A percentile compares a stretch with the other conserved stretches of the same genome.
phyloP scores from a whole-genome alignment of 2,888 invertebrate genomes.

The Ametastegia equiseti region DNA sequence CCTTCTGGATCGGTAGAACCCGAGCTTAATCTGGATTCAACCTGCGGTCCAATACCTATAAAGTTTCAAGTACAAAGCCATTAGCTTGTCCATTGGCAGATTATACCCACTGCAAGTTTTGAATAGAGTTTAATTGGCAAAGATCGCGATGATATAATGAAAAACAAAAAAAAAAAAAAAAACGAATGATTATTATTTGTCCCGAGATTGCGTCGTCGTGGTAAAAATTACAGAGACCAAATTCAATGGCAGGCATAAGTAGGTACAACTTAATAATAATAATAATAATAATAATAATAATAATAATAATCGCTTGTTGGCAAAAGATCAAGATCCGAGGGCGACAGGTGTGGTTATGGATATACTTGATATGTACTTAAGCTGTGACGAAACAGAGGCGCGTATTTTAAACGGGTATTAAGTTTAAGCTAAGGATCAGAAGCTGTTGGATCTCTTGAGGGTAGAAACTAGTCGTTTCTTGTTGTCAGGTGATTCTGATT shows the following conservation, averaged over 20 bases:
- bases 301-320: background rate
- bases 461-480: background rate
- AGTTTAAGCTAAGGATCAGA: background rate
- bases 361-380: background rate
- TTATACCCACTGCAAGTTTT: background rate
- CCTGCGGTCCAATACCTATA: slow-evolving; percentile 34
- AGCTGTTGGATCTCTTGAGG: background rate
- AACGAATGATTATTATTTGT: background rate
- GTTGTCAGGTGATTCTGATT: slow-evolving; percentile 50
- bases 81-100: too few species aligned
- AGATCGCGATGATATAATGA: background rate
- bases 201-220: too few species aligned
- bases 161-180: too few species aligned
- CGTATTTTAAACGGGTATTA: background rate
- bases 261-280: too few species aligned
- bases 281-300: too few species aligned
- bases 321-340: background rate
- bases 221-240: too few species aligned
- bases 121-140: slow-evolving; percentile 69
- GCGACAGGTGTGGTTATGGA: slow-evolving; percentile 34
- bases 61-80: background rate
- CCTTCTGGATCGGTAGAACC: slow-evolving; percentile 69
- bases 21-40: slow-evolving; percentile 70
- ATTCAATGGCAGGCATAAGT: too few species aligned
- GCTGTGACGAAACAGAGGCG: background rate